These are phyloP conservation scores for Entomobrya multifasciata DNA, from an alignment of 2,888 invertebrate genomes.

Conservation along the genomic window DNA sequence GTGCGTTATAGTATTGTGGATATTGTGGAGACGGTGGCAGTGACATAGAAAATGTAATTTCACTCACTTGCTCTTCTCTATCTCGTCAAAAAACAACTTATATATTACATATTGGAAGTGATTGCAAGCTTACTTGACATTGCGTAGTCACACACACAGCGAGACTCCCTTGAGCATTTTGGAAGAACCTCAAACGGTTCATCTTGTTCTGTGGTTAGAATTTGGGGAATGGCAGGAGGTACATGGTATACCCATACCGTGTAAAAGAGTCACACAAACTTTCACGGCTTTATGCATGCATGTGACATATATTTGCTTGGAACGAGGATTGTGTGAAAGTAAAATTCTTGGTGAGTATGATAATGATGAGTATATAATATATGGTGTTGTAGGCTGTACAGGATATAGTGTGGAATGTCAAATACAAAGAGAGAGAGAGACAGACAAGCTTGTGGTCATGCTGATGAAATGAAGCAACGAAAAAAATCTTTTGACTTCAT, in stretches of 20 bases:
- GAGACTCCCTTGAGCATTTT: neutral
- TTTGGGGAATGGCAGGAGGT: constrained; percentile 4
- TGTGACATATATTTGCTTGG: neutral
- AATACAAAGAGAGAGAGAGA: neutral
- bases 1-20: no score
- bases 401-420: neutral
- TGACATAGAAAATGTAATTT: constrained; percentile 47
- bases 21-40: neutral
- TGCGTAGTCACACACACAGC: neutral
- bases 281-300: neutral
- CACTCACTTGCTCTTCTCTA: neutral
- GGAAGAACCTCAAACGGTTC: neutral
- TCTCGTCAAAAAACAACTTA: neutral
- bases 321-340: neutral
- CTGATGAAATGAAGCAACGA: constrained; percentile 29
- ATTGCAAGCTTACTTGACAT: neutral
- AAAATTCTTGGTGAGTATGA: constrained; percentile 7
- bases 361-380: constrained; percentile 21
- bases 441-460: neutral
- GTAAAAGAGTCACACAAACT: neutral
- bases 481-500: neutral
- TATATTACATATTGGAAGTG: neutral
- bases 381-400: neutral
- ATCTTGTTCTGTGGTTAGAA: constrained; percentile 28
- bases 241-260: neutral